Percentiles rank a stretch among this genome's conserved stretches.
Evolutionary conservation across 2,113 vertebrate genomes (phyloP).

Genomic region (Nerophis lumbriciformis): DNA sequence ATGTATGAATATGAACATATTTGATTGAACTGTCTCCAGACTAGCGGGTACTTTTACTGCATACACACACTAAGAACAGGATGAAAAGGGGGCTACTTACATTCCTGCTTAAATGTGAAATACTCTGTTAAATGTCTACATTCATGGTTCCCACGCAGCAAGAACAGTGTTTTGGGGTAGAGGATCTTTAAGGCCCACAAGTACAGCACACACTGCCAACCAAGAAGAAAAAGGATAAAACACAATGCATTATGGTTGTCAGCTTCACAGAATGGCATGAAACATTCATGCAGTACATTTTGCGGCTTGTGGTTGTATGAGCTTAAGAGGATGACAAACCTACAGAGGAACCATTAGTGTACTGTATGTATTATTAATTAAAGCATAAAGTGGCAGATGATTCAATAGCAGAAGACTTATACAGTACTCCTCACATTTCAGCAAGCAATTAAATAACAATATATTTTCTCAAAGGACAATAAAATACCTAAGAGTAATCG

Average conservation of each 20-base stretch:
- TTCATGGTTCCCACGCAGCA: conserved; percentile 99
- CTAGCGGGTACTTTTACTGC: no score
- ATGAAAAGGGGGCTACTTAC: conserved; percentile 76
- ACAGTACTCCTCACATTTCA: not conserved
- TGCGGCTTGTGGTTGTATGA: conserved; percentile 5
- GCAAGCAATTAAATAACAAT: not conserved
- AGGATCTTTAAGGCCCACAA: conserved; percentile 99
- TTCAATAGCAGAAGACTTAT: conserved; percentile 14
- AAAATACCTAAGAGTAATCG: not conserved
- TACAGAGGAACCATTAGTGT: conserved; percentile 26
- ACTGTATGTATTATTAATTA: conserved; percentile 44
- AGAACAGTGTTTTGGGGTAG: conserved; percentile 99
- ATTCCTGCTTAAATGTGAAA: conserved; percentile 99
- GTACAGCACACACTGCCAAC: conserved; percentile 94
- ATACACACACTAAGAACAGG: no score
- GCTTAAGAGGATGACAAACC: conserved; percentile 19
- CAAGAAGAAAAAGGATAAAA: conserved; percentile 22
- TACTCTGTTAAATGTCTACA: conserved; percentile 99
- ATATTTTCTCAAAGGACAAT: not conserved
- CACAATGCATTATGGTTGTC: conserved; percentile 6
- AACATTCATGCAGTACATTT: conserved; percentile 47
- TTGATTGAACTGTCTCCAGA: no score
- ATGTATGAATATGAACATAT: no score
- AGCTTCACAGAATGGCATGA: conserved; percentile 10
- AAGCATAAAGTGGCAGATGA: conserved; percentile 18